A percentile compares a stretch with the other conserved stretches of the same genome.
Conservation (phyloP, 2,888 invertebrate species). For the Apodemia zela region DNA sequence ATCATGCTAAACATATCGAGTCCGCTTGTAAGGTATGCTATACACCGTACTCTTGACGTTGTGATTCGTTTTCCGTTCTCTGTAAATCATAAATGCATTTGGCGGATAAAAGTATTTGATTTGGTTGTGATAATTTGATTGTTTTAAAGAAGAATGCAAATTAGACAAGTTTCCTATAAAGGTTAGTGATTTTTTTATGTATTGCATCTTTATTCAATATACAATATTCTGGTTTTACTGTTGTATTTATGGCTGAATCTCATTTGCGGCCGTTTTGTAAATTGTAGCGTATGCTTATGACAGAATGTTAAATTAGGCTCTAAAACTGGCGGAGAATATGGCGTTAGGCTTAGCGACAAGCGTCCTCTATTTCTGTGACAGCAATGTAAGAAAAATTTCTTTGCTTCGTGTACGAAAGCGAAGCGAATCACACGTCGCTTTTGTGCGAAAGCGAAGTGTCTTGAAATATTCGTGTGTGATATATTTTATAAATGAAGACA, state of each 20-base stretch:
- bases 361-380: neutral
- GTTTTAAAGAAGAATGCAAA: neutral
- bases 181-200: constrained; percentile 10
- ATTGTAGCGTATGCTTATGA: neutral
- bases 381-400: neutral
- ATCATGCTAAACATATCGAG: neutral
- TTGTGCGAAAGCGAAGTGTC: neutral
- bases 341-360: neutral
- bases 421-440: neutral
- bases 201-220: neutral
- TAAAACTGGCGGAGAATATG: neutral
- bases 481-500: no score
- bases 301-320: neutral
- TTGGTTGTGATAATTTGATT: constrained; percentile 6
- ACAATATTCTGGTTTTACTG: neutral
- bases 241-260: constrained; percentile 1
- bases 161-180: neutral
- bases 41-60: neutral
- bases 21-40: neutral
- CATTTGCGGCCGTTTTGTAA: neutral
- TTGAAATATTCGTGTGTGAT: neutral
- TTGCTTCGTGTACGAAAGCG: neutral
- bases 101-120: neutral
- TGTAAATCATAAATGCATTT: neutral
- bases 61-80: neutral